Evolutionary conservation across 1,140 invertebrate genomes (phyloP).

Genomic region (Tetraneura akinire): DNA sequence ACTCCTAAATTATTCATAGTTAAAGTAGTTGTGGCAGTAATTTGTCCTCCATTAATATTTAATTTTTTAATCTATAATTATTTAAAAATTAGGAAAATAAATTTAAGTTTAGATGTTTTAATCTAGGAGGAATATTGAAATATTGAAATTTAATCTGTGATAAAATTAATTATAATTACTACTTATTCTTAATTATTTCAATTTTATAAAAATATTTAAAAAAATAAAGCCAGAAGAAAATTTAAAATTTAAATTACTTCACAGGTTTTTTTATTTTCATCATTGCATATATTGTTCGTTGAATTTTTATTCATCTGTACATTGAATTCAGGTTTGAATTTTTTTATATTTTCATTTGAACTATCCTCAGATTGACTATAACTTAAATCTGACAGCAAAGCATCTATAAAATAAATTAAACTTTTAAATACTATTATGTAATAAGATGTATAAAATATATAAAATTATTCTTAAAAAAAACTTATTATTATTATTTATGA

Average conservation of each 20-base stretch:
- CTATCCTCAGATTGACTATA: conserved; percentile 38
- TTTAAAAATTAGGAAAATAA: neutral
- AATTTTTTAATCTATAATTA: conserved; percentile 10
- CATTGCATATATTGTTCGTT: neutral
- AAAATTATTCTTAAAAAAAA: no score
- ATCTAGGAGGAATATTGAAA: no score
- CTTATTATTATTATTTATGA: neutral
- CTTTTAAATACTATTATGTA: no score
- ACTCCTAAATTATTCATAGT: conserved; percentile 12
- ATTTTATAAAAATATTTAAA: no score
- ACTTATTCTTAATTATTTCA: no score
- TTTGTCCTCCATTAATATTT: conserved; percentile 1
- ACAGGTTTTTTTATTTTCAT: neutral
- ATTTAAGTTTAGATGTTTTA: no score
- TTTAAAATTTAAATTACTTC: neutral
- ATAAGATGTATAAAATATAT: no score
- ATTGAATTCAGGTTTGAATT: neutral
- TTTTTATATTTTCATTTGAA: conserved; percentile 11
- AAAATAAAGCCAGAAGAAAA: no score
- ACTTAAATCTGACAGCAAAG: conserved; percentile 42
- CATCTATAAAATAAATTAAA: conserved; percentile 20
- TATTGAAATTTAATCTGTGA: no score
- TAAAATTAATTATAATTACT: no score
- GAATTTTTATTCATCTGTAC: neutral
- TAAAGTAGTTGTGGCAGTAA: conserved; percentile 35